Evolutionary conservation across 2,113 vertebrate genomes (phyloP).

Genomic region (Callionymus lyra): DNA sequence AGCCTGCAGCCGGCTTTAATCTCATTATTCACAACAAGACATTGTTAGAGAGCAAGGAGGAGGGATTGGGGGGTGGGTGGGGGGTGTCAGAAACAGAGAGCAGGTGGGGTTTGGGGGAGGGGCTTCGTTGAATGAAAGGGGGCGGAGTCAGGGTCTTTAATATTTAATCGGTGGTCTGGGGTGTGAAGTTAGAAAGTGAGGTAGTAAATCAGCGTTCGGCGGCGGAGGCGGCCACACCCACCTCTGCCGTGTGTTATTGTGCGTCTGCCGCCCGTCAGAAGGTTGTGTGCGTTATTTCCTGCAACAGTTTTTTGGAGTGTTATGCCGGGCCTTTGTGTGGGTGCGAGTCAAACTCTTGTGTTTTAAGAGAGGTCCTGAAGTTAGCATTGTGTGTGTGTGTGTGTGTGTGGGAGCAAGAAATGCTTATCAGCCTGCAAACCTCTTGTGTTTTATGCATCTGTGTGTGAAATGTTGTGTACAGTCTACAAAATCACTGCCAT

Average conservation of each 20-base stretch:
- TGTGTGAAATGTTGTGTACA: no score
- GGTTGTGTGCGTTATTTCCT: no score
- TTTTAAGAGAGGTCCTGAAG: slow-evolving; percentile 9
- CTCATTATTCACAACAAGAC: slow-evolving; percentile 44
- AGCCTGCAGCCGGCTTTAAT: slow-evolving; percentile 35
- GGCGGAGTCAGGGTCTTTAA: slow-evolving; percentile 23
- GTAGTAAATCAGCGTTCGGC: slow-evolving; percentile 2
- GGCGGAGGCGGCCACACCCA: no score
- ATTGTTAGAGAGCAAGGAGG: slow-evolving; percentile 44
- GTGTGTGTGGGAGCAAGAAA: no score
- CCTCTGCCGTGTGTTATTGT: no score
- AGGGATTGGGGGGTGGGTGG: slow-evolving; percentile 23
- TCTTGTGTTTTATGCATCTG: no score
- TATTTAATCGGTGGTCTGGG: slow-evolving; percentile 34
- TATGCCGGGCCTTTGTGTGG: no score
- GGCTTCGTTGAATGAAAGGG: not conserved
- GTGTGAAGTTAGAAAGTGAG: slow-evolving; percentile 24
- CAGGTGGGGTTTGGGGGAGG: slow-evolving; percentile 12
- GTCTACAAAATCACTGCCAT: no score
- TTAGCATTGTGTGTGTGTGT: slow-evolving; percentile 3
- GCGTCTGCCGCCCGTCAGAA: no score
- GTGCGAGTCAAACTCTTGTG: slow-evolving; percentile 6
- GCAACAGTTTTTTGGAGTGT: no score
- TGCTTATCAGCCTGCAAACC: no score
- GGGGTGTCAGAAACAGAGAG: not conserved